Conservation (phyloP, 2,888 invertebrate species). For the Scelioninae gen. 1 region DNA sequence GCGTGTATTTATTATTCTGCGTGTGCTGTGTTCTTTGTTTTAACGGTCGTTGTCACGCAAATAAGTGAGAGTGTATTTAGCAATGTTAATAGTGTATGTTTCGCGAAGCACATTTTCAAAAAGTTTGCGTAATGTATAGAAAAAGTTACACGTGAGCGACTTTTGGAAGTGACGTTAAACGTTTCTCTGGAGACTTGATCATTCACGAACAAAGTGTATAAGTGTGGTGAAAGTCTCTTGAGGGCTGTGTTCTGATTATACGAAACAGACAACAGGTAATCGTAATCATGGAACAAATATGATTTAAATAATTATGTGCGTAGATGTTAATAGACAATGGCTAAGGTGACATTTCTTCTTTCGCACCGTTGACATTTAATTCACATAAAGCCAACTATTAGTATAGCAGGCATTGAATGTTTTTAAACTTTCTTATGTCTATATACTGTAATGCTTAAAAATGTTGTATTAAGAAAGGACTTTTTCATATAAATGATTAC, state of each 20-base stretch:
- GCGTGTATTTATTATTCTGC: background rate
- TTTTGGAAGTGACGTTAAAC: constrained; percentile 43
- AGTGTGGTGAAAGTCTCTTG: constrained; percentile 69
- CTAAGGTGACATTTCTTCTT: too few species aligned
- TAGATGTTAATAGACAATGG: too few species aligned
- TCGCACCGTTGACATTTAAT: too few species aligned
- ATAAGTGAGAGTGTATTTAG: constrained; percentile 20
- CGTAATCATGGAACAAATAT: constrained; percentile 26
- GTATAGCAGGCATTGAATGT: too few species aligned
- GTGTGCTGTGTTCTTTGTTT: constrained; percentile 41
- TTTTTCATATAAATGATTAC: too few species aligned
- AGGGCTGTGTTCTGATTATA: constrained; percentile 58
- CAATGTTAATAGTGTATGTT: constrained; percentile 1
- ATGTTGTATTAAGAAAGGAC: too few species aligned
- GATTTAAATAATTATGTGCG: too few species aligned
- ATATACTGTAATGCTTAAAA: too few species aligned
- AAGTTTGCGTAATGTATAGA: constrained; percentile 20
- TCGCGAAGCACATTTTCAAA: constrained; percentile 12
- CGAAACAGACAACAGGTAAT: constrained; percentile 70
- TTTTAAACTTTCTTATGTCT: too few species aligned
- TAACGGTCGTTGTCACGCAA: constrained; percentile 30
- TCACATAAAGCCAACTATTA: too few species aligned
- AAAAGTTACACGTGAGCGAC: constrained; percentile 27
- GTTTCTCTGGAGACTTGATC: constrained; percentile 38
- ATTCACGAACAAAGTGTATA: constrained; percentile 52